A percentile compares a stretch with the other conserved stretches of the same genome.
These are phyloP conservation scores for Panthera tigris DNA, from an alignment of 2,113 vertebrate genomes.

Conservation along the genomic window DNA sequence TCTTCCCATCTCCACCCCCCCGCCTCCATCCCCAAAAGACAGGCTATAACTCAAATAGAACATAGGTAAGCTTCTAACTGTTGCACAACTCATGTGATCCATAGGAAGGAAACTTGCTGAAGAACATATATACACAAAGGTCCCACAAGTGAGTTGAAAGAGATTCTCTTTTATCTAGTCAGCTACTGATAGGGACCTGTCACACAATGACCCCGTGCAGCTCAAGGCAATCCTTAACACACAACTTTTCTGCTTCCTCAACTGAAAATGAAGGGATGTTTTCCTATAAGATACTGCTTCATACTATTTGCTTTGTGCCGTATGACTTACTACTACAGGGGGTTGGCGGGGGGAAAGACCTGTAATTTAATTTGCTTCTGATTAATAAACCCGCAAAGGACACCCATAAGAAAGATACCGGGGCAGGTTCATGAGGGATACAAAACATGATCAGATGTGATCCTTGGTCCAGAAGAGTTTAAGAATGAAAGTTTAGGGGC, in stretches of 20 bases:
- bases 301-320: neutral
- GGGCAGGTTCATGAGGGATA: neutral
- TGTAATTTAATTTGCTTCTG: neutral
- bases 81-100: neutral
- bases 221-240: neutral
- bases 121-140: neutral
- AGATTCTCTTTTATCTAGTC: neutral
- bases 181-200: neutral
- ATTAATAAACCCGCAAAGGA: neutral
- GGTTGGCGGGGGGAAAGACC: neutral
- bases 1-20: neutral
- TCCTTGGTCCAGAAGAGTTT: neutral
- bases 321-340: neutral
- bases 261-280: neutral
- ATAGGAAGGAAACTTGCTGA: neutral
- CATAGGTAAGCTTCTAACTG: neutral
- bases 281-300: neutral
- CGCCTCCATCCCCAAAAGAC: neutral
- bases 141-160: neutral
- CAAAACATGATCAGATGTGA: neutral
- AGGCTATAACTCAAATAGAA: neutral
- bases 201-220: neutral
- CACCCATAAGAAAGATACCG: neutral
- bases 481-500: neutral
- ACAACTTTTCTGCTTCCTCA: neutral